Conservation (phyloP, 2,888 invertebrate species). For the Acleris sparsana region DNA sequence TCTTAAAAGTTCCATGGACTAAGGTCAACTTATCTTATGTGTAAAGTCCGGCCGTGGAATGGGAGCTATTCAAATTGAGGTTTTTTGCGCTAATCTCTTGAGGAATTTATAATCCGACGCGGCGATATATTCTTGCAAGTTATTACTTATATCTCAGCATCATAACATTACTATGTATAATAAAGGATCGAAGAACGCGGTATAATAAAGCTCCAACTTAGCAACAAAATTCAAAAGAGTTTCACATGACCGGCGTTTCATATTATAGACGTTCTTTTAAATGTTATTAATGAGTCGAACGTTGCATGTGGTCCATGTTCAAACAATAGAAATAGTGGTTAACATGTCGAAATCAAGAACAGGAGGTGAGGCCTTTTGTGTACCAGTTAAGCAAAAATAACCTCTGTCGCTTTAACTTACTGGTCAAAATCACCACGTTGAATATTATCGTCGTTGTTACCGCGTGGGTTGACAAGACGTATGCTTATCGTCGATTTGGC, state of each 20-base stretch:
- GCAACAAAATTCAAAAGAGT: slow-evolving; percentile 17
- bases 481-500: slow-evolving; percentile 79
- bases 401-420: slow-evolving; percentile 48
- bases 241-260: slow-evolving; percentile 24
- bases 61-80: slow-evolving; percentile 24
- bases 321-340: slow-evolving; percentile 48
- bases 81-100: slow-evolving; percentile 50
- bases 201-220: slow-evolving; percentile 18
- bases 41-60: slow-evolving; percentile 23
- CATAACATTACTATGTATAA: slow-evolving; percentile 13
- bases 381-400: slow-evolving; percentile 26
- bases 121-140: slow-evolving; percentile 37
- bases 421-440: slow-evolving; percentile 46
- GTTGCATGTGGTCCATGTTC: slow-evolving; percentile 37
- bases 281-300: slow-evolving; percentile 35
- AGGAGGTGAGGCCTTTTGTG: slow-evolving; percentile 39
- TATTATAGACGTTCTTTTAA: slow-evolving; percentile 34
- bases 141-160: slow-evolving; percentile 20
- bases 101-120: slow-evolving; percentile 58
- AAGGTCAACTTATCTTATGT: slow-evolving; percentile 7
- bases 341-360: slow-evolving; percentile 46
- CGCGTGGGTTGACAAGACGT: slow-evolving; percentile 78
- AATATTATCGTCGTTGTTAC: slow-evolving; percentile 36
- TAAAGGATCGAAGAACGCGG: slow-evolving; percentile 15
- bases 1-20: slow-evolving; percentile 2